Evolutionary conservation across 2,888 invertebrate genomes (phyloP).

Genomic region (Agrilus biguttatus): DNA sequence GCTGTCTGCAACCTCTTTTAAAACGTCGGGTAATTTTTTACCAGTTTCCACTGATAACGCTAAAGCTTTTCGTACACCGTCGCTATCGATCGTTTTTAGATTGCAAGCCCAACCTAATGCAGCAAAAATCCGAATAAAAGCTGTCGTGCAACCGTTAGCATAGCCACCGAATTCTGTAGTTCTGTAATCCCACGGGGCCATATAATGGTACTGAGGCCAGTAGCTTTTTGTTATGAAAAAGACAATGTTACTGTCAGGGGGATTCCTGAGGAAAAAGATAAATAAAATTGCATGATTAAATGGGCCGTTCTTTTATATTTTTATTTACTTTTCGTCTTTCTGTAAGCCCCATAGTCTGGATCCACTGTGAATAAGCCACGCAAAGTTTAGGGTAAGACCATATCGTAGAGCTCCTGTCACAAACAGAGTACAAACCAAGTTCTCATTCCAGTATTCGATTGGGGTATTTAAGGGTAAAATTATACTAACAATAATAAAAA

Average conservation of each 20-base stretch:
- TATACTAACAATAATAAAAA: slow-evolving; percentile 49
- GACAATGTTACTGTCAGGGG: slow-evolving; percentile 57
- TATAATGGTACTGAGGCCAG: slow-evolving; percentile 72
- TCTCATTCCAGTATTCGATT: slow-evolving; percentile 65
- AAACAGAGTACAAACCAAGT: slow-evolving; percentile 43
- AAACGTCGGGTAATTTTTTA: slow-evolving; percentile 39
- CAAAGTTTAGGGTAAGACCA: slow-evolving; percentile 45
- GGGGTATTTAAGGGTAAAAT: slow-evolving; percentile 64
- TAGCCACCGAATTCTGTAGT: slow-evolving; percentile 71
- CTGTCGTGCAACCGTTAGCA: slow-evolving; percentile 48
- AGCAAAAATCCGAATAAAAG: slow-evolving; percentile 54
- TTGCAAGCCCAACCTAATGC: slow-evolving; percentile 50
- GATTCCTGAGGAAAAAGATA: slow-evolving; percentile 35
- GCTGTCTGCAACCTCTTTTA: slow-evolving; percentile 32
- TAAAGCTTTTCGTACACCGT: slow-evolving; percentile 48
- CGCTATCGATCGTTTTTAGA: slow-evolving; percentile 47
- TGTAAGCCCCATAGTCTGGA: slow-evolving; percentile 57
- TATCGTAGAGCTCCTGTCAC: slow-evolving; percentile 57
- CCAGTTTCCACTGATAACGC: slow-evolving; percentile 41
- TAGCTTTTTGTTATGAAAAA: slow-evolving; percentile 61
- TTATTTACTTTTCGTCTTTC: slow-evolving; percentile 53
- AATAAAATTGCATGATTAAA: no score
- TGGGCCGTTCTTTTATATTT: no score
- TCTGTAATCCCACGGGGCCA: slow-evolving; percentile 66
- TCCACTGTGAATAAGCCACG: slow-evolving; percentile 62